Base-by-base conservation (phyloP, 2,797 vertebrate species). In the Miichthys miiuy region DNA sequence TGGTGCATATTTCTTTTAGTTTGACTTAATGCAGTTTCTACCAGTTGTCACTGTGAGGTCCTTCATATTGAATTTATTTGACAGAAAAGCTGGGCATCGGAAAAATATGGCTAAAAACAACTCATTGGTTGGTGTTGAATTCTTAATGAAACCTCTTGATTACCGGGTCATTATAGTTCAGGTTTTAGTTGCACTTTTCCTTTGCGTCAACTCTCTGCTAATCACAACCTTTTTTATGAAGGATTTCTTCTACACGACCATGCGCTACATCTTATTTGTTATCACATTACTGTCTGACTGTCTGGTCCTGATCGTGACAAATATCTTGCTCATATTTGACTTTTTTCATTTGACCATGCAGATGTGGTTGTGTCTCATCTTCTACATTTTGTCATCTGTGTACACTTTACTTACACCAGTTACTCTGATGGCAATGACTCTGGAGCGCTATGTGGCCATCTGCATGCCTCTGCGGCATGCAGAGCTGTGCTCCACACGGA, bases 381-480 rank as follows among this genome's bases (percentile, higher is more conserved):
- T 13, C 34, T 38, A 9, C 8, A 18, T 74, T 23, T 0, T 77
- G 2, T 21, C 50, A 16, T 2, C 9, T 30, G 1, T 80, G 34
- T 74, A 83, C 4, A 56, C 2, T 5, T 20, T 70, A 6, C 66
- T 84, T 25, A 92, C 93, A 18, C 92, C 90, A 0, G 7, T 93
- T 27, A 91, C 88, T 54, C 72, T 94, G 27, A 89, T 83, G 46
- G 88, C 85, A 3, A 93, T 93, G 93, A 91, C 88, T 12, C 72
- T 93, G 72, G 94, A 94, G 74, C 87, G 92, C 1, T 93, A 91
- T 2, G 89, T 92, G 38, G 91, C 92, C 12, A 86, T 94, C 47
- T 93, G 93, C 70, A 77, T 93, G 84, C 93, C 93, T n/a, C 75
- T 94, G 70, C 84, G 68, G 0, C 93, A 94, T 13, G 77, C 65